Base-by-base conservation (phyloP, 2,888 invertebrate genomes). In the Andrena minutula region DNA sequence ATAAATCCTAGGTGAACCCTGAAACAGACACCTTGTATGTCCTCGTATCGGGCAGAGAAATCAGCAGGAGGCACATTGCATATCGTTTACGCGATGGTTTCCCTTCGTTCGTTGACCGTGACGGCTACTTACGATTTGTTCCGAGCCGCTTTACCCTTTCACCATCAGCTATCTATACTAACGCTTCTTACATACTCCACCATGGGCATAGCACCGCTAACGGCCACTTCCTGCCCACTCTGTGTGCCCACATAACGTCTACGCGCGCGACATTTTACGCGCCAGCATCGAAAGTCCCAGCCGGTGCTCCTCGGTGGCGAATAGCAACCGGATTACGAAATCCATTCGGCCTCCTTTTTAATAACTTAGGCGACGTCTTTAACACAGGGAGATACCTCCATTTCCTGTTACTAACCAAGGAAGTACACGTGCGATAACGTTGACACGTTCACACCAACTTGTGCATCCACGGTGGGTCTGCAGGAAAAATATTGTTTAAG, bases 141-240 rank as follows among this genome's bases (percentile, higher is more conserved):
- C 72, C 74, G 80, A 75, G 75, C 61, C 75, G 69, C 73, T 82
- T 78, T 77, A 78, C 75, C 85, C 85, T 85, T 81, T 84, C 84
- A 84, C 81, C 75, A 28, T 81, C 66, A 78, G 58, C 78, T 60
- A 78, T 58, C 81, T 56, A 78, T 72, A 74, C 85, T 74, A 78
- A 84, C 73, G 75, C 64, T 80, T 73, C 60, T 69, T 60, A 51
- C n/a, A 63, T 58, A 53, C 51, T 53, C 23, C 51, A 6, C 28
- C 75, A 64, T 47, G 75, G 56, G 49, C 71, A 51, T 58, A 65
- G 56, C 77, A 83, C 70, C 20, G 73, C 77, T 77, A 77, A 83
- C 79, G 68, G 41, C 68, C 77, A 41, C 56, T 65, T 61, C 51
- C 56, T 63, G 77, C 56, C 68, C 72, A 83, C 68, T 65, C 32